Percentiles rank a stretch among this genome's conserved stretches.
phyloP scores from a whole-genome alignment of 53 echinoderm and acorn worm species.

The Mesocentrotus franciscanus region DNA sequence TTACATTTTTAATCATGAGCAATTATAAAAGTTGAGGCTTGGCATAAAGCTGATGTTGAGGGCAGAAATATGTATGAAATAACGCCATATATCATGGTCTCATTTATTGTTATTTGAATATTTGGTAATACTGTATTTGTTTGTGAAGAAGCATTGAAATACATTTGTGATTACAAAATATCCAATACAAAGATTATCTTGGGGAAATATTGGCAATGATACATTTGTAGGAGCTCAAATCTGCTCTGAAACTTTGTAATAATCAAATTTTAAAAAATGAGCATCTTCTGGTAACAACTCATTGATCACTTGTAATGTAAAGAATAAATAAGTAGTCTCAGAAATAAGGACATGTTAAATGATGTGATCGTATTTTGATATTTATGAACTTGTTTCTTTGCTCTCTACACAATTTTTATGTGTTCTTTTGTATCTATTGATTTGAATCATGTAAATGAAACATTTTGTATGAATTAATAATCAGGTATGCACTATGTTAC shows the following conservation, averaged over 20 bases:
- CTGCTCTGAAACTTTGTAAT: not conserved
- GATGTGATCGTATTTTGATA: constrained; percentile 9
- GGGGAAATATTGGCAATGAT: not conserved
- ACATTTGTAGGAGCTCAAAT: not conserved
- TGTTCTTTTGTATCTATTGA: constrained; percentile 11
- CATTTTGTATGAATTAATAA: constrained; percentile 49
- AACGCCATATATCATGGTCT: not conserved
- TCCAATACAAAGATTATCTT: not conserved
- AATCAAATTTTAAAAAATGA: no score
- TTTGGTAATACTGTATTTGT: not conserved
- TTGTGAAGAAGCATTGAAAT: not conserved
- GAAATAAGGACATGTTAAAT: not conserved
- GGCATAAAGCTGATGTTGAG: not conserved
- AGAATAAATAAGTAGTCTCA: not conserved
- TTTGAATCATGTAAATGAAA: constrained; percentile 28
- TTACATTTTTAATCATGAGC: not conserved
- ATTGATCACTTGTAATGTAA: not conserved
- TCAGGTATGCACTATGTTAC: constrained; percentile 54
- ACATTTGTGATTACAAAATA: not conserved
- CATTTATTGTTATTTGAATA: not conserved
- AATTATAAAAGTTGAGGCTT: not conserved
- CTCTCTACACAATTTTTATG: not conserved
- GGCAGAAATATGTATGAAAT: not conserved
- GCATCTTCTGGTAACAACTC: not conserved
- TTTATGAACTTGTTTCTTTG: not conserved